Base-by-base conservation (phyloP, 2,797 vertebrate species). In the Oreonectes daqikongensis region DNA sequence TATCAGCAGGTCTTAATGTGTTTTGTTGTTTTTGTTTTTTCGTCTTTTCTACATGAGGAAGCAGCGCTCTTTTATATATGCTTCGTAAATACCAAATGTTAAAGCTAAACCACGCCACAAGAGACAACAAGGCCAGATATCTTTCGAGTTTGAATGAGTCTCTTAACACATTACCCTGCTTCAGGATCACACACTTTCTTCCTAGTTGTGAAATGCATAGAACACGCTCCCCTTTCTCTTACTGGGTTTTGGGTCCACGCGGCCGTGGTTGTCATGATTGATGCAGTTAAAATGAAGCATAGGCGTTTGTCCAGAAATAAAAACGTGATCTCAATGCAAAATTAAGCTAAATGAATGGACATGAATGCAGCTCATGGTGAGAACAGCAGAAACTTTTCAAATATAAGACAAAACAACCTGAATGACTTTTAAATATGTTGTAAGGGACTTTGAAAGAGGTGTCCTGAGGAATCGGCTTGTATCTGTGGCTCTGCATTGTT, bases 171-270 rank as follows among this genome's bases (percentile, higher is more conserved):
- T 89, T 88, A 90, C 68, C 88, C 88, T 71, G 64, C 50, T 52
- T 60, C 22, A 46, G 48, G 72, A 83, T 78, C 84, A 90, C 88
- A 86, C 28, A 95, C 95, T 97, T 98, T 98, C 96, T 95, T 95
- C 96, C 95, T 93, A 93, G 94, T 94, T 94, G 93, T 94, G 94
- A 95, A 94, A 95, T 95, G 95, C 94, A 95, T 94, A 94, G 95
- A 92, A 93, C 90, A 53, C 17, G 6, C 53, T 61, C 30, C 20
- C 44, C 35, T 59, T 28, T 35, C 64, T 74, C 22, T 11, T 48
- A 68, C 52, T 4, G 26, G 35, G 22, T 30, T 35, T 26, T 60
- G 28, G 40, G 38, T 68, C 46, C n/a, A 15, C n/a, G n/a, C n/a
- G 73, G 26, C 38, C 38, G 28, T 14, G 64, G 55, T 7, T 55